phyloP scores from a whole-genome alignment of 2,888 invertebrate genomes.

The Ceramica pisi region DNA sequence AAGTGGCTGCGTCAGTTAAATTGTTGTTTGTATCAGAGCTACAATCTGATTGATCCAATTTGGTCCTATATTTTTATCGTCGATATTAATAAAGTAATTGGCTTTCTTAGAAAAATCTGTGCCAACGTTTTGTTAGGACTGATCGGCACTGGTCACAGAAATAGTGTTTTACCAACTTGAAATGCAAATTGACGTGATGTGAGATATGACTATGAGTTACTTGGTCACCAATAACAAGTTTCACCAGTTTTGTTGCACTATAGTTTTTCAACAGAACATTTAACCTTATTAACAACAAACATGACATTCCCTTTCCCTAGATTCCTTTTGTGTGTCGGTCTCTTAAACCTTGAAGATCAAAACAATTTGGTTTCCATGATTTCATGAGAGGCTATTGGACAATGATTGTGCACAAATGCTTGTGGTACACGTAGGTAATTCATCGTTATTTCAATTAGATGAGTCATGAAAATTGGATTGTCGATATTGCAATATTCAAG shows the following conservation, averaged over 20 bases:
- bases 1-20: slow-evolving; percentile 35
- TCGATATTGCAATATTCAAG: slow-evolving; percentile 30
- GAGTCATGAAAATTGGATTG: slow-evolving; percentile 35
- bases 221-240: slow-evolving; percentile 36
- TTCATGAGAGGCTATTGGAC: slow-evolving; percentile 8
- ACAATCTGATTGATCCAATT: slow-evolving; percentile 32
- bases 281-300: slow-evolving; percentile 47
- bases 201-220: slow-evolving; percentile 3
- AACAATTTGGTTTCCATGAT: slow-evolving; percentile 13
- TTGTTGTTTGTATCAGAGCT: slow-evolving; percentile 24
- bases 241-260: slow-evolving; percentile 30
- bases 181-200: slow-evolving; percentile 20
- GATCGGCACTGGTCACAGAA: not conserved
- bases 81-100: slow-evolving; percentile 32
- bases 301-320: slow-evolving; percentile 48
- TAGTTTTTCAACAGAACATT: slow-evolving; percentile 35
- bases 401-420: slow-evolving; percentile 28
- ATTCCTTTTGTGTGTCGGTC: slow-evolving; percentile 23
- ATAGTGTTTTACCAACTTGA: slow-evolving; percentile 1
- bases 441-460: slow-evolving; percentile 33
- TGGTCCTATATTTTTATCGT: slow-evolving; percentile 17
- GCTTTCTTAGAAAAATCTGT: slow-evolving; percentile 22
- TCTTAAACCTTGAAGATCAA: slow-evolving; percentile 38
- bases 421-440: slow-evolving; percentile 4
- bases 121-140: slow-evolving; percentile 7